Conservation (phyloP, 2,113 vertebrate species). For the Chamaetylas fuelleborni region DNA sequence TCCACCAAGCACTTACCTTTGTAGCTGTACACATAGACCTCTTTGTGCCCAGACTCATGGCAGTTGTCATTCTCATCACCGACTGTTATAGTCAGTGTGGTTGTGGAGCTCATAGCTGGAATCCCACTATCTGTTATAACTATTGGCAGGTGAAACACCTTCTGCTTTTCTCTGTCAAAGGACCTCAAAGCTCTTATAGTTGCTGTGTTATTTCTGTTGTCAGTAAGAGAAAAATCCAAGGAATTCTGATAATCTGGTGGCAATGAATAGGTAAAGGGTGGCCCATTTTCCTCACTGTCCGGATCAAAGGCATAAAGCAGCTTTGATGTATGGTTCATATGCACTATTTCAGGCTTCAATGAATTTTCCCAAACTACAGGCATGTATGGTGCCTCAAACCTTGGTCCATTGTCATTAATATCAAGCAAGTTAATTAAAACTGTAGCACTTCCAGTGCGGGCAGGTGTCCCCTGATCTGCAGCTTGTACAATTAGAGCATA, state of each 20-base stretch:
- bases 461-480: conserved; percentile 79
- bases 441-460: conserved; percentile 77
- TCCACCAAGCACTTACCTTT: conserved; percentile 71
- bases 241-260: conserved; percentile 74
- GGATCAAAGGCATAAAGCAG: conserved; percentile 79
- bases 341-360: conserved; percentile 75
- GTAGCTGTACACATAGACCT: conserved; percentile 80
- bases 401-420: conserved; percentile 87
- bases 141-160: conserved; percentile 82
- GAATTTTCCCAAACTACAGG: conserved; percentile 86
- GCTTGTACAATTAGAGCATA: conserved; percentile 82
- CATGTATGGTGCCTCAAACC: conserved; percentile 80
- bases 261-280: conserved; percentile 81
- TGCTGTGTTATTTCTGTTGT: conserved; percentile 84
- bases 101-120: conserved; percentile 82
- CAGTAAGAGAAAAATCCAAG: conserved; percentile 83
- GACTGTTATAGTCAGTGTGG: conserved; percentile 82
- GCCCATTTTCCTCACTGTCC: conserved; percentile 80
- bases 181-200: conserved; percentile 81
- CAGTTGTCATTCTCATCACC: conserved; percentile 89
- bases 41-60: conserved; percentile 82
- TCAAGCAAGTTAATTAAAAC: conserved; percentile 82
- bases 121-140: conserved; percentile 84
- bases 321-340: conserved; percentile 80
- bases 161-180: conserved; percentile 87